A percentile compares a stretch with the other conserved stretches of the same genome.
Conservation (phyloP, 2,888 invertebrate genomes). For the Polydrusus cervinus region DNA sequence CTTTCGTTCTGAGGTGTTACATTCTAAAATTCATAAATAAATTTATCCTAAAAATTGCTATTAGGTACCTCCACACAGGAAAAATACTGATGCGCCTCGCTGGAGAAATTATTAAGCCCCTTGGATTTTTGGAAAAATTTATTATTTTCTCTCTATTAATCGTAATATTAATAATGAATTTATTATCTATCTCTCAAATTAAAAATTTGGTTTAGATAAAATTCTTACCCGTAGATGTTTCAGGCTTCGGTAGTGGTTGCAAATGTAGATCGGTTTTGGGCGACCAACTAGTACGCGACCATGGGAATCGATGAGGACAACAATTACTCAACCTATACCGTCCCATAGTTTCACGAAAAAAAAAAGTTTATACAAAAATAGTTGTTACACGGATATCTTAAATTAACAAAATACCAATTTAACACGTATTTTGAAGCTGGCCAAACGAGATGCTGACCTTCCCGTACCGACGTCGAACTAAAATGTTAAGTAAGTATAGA, state of each 20-base stretch:
- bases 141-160: too few species aligned
- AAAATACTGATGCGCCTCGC: too few species aligned
- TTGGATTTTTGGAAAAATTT: too few species aligned
- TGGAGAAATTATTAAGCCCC: too few species aligned
- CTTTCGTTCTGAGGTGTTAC: too few species aligned
- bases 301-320: conserved; percentile 64
- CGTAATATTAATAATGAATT: too few species aligned
- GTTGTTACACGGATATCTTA: background rate
- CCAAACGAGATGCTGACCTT: conserved; percentile 43
- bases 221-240: conserved; percentile 75
- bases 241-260: conserved; percentile 66
- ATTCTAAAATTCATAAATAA: too few species aligned
- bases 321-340: conserved; percentile 56
- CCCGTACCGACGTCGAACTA: conserved; percentile 23
- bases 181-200: too few species aligned
- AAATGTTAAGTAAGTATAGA: conserved; percentile 26
- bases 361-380: background rate
- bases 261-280: conserved; percentile 65
- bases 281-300: conserved; percentile 68
- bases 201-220: too few species aligned
- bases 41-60: too few species aligned
- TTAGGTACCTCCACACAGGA: too few species aligned
- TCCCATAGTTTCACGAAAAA: conserved; percentile 59
- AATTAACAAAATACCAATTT: conserved; percentile 16
- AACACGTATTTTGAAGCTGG: conserved; percentile 19